Evolutionary conservation across 2,888 invertebrate species (phyloP), one percentile per base, ranked within the genome.

Genomic region (Volucella inanis): DNA sequence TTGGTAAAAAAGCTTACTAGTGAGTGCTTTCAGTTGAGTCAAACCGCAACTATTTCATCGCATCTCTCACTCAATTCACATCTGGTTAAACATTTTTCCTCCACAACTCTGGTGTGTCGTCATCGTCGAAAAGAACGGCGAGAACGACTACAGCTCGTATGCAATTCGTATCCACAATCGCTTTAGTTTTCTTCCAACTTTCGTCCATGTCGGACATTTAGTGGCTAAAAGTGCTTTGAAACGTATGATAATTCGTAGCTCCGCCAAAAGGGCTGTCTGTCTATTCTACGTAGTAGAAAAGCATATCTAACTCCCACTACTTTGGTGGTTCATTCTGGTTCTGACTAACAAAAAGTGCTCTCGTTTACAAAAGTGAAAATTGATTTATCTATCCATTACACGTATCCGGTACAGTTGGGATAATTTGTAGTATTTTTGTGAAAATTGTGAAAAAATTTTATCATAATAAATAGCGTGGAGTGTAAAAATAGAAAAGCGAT

Each of bases 401-500:
- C 54, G 12, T 55, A 22, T 6, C 15, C 15, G 22, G 9, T 43
- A 15, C 61, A 22, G 8, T 45, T 11, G 38, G 22, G 39, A 57
- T 43, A 47, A 61, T 47, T 18, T 76, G 11, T 14, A 15, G n/a
- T 1, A 43, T 31, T 52, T 41, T 1, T 52, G n/a, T 15, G 22
- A 67, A 18, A 41, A 47, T 54, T 12, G 31, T 57, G 74, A 65
- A 77, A 52, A 71, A n/a, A 64, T 57, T 70, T 75, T 22, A 1
- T 22, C 3, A 18, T 18, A 70, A 76, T 70, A 64, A 50, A 12
- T 54, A 3, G 39, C 14, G 12, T 8, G 39, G 11, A 43, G 61
- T 45, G 38, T 82, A 82, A 65, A 76, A 82, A 82, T 82, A 82
- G 81, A 76, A 68, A 64, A 81, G 80, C 75, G 62, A 75, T 68